Evolutionary conservation across 2,113 vertebrate genomes (phyloP), one percentile per base, ranked within the genome.

Genomic region (Apteryx mantelli): DNA sequence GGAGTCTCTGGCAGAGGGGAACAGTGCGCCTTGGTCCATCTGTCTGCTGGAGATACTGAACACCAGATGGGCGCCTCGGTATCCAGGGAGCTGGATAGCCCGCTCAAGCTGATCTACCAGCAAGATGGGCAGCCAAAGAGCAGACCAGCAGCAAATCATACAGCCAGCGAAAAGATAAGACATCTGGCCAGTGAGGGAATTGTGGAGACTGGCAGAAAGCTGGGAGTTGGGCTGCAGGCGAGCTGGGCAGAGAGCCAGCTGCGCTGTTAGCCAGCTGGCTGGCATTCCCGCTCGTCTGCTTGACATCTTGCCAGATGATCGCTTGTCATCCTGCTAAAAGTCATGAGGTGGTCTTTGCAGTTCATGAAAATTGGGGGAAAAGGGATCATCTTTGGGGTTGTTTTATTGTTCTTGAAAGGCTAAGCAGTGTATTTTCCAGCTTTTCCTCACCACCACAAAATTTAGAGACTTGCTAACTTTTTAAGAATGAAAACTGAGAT

Each of bases 81-180:
- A 82, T 46, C 24, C 4, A 3, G 84, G 74, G 65, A 89, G 11
- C 80, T 84, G 60, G 50, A 89, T 46, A 81, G 16, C 10, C 70
- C 79, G 24, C 73, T 84, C 60, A 71, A 68, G 10, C 13, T 9
- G 2, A 65, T 91, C 42, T 36, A 68, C 7, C 17, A 42, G 20
- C 52, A 10, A 4, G 28, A 6, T 1, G 0, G 58, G 25, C 38
- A 66, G 48, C 6, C 11, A 55, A 56, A 81, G 22, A 3, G 0
- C 58, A 83, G 63, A 77, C 38, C 50, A 46, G 12, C 0, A 0
- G 30, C 19, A 81, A 88, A 93, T 55, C 38, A 77, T 68, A 34
- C 70, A 76, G n/a, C 48, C 77, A 92, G 69, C 14, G 64, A 63
- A 50, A 92, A 22, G 61, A 92, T 56, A 34, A 93, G 61, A 56